A percentile compares a stretch with the other conserved stretches of the same genome.
Conservation (phyloP, 2,888 invertebrate genomes). For the Dromius quadrimaculatus region DNA sequence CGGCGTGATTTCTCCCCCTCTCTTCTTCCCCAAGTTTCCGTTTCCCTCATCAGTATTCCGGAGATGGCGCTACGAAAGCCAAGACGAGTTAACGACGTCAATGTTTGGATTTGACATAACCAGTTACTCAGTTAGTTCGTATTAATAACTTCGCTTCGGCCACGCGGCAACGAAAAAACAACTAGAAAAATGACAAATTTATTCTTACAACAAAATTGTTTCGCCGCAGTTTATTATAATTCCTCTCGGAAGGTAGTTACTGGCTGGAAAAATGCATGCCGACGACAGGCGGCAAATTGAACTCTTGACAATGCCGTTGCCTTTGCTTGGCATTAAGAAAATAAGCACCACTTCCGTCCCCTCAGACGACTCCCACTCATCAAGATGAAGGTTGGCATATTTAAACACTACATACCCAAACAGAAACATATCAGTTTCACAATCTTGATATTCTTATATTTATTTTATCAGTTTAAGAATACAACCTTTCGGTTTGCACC, state of each 20-base stretch:
- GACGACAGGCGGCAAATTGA: constrained; percentile 67
- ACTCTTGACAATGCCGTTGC: constrained; percentile 57
- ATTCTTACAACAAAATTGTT: constrained; percentile 64
- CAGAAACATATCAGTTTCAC: too few relatives aligned
- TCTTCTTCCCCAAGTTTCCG: not conserved
- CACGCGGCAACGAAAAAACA: constrained; percentile 61
- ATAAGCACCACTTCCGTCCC: constrained; percentile 57
- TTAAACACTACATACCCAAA: too few relatives aligned
- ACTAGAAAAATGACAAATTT: constrained; percentile 68
- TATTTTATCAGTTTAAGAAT: too few relatives aligned
- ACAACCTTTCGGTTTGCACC: too few relatives aligned
- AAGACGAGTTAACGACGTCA: constrained; percentile 65
- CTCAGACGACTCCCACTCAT: constrained; percentile 7
- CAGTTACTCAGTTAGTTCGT: constrained; percentile 69
- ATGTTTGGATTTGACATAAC: constrained; percentile 69
- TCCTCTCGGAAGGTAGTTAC: constrained; percentile 62
- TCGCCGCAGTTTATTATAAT: constrained; percentile 61
- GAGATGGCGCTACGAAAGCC: constrained; percentile 59
- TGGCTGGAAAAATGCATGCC: constrained; percentile 65
- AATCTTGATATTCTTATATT: too few relatives aligned
- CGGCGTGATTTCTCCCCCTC: constrained; percentile 21
- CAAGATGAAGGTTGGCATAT: too few relatives aligned
- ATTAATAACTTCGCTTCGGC: constrained; percentile 66
- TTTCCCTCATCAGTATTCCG: constrained; percentile 67
- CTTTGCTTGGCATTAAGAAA: constrained; percentile 62